A percentile compares a stretch with the other conserved stretches of the same genome.
phyloP scores from a whole-genome alignment of 2,797 vertebrate genomes.

The Scomberomorus guttatus region DNA sequence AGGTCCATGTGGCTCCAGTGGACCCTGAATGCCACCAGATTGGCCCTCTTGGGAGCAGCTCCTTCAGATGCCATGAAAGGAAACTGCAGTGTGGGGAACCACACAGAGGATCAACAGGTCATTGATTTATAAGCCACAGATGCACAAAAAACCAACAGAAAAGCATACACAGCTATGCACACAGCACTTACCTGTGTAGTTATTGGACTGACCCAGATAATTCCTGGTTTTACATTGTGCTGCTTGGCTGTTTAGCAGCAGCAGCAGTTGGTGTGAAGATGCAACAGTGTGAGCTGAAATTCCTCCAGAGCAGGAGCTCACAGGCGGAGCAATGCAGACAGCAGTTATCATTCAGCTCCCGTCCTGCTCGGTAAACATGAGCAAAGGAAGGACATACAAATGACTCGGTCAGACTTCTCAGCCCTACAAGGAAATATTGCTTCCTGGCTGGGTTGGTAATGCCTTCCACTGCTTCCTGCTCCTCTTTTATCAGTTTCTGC shows the following conservation, averaged over 20 bases:
- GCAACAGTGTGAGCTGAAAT: not conserved
- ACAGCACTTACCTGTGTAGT: constrained; percentile 13
- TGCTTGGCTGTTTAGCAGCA: not conserved
- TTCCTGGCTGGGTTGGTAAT: constrained; percentile 6
- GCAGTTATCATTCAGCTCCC: constrained; percentile 28
- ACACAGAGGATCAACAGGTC: not conserved
- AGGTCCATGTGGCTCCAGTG: constrained; percentile 52
- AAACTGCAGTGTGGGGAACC: constrained; percentile 2
- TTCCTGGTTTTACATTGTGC: not conserved
- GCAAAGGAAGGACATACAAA: constrained; percentile 65
- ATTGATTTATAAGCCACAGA: not conserved
- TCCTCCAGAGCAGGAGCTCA: not conserved
- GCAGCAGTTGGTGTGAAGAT: not conserved
- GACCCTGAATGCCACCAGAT: constrained; percentile 47
- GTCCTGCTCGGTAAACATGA: constrained; percentile 36
- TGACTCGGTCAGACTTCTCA: constrained; percentile 22
- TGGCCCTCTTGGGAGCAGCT: constrained; percentile 56
- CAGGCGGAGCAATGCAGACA: not conserved
- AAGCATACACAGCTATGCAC: not conserved
- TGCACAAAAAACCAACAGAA: not conserved
- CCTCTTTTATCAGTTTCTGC: constrained; percentile 38
- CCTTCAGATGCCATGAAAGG: constrained; percentile 47
- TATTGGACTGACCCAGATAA: not conserved
- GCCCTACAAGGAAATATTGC: constrained; percentile 47
- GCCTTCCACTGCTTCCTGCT: constrained; percentile 50